These are phyloP conservation scores for Pseudomyrmex concolor DNA, from an alignment of 1,140 invertebrate species.

Conservation along the genomic window DNA sequence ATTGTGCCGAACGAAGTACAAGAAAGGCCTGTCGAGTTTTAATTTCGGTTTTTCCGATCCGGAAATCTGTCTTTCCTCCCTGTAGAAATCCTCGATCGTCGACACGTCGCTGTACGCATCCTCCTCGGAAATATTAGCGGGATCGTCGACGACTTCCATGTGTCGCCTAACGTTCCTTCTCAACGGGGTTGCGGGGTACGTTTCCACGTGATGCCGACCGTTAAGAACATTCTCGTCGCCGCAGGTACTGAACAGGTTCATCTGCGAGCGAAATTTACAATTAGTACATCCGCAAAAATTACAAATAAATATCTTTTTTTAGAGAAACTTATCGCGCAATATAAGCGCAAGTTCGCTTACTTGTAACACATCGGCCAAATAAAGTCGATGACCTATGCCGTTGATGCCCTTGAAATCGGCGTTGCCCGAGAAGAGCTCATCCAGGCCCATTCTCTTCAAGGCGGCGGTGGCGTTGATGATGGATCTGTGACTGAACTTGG, in stretches of 20 bases:
- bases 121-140: not conserved
- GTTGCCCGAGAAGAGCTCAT: constrained; percentile 90
- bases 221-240: constrained; percentile 89
- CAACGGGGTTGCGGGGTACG: constrained; percentile 89
- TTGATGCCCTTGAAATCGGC: constrained; percentile 93
- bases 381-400: constrained; percentile 90
- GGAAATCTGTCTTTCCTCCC: constrained; percentile 61
- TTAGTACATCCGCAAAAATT: no score
- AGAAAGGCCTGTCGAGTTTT: constrained; percentile 93
- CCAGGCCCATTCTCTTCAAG: constrained; percentile 91
- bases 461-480: constrained; percentile 91
- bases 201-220: constrained; percentile 91
- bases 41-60: constrained; percentile 88
- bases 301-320: no score
- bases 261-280: constrained; percentile 72
- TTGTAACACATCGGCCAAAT: constrained; percentile 92
- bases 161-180: not conserved
- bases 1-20: constrained; percentile 94
- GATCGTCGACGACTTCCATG: not conserved
- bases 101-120: not conserved
- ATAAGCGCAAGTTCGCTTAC: constrained; percentile 78
- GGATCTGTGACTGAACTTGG: constrained; percentile 92
- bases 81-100: constrained; percentile 31
- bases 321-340: not conserved
- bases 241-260: constrained; percentile 91